Conservation (phyloP, 2,888 invertebrate genomes). For the Rhagophthalmus giganteus region DNA sequence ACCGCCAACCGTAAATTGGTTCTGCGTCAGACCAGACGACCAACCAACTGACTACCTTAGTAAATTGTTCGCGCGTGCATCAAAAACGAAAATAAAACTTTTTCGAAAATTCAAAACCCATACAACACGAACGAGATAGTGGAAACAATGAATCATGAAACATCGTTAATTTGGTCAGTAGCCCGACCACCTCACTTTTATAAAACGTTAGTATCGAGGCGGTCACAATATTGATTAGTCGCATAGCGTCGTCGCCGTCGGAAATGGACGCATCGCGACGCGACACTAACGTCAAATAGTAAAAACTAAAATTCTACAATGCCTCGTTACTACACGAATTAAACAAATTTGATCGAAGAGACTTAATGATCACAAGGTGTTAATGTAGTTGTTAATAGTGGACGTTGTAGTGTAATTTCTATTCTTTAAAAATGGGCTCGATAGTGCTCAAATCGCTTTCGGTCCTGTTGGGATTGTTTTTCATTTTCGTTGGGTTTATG, state of each 20-base stretch:
- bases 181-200: constrained; percentile 35
- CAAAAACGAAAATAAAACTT: no score
- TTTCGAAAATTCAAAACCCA: no score
- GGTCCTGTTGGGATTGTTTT: constrained; percentile 88
- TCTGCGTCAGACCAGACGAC: no score
- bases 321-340: constrained; percentile 7
- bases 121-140: no score
- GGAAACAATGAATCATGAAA: constrained; percentile 18
- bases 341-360: no score
- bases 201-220: constrained; percentile 38
- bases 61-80: no score
- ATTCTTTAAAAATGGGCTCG: constrained; percentile 59
- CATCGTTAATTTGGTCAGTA: constrained; percentile 24
- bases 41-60: no score
- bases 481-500: constrained; percentile 91
- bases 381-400: constrained; percentile 21
- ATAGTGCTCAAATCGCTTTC: constrained; percentile 90
- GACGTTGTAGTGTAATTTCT: constrained; percentile 5
- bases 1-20: no score
- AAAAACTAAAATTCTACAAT: constrained; percentile 21
- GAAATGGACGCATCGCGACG: constrained; percentile 41
- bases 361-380: constrained; percentile 17
- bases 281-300: constrained; percentile 15
- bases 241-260: constrained; percentile 43
- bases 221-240: constrained; percentile 47